phyloP scores from a whole-genome alignment of 2,888 invertebrate species.

The Ichneumoninae sp. region DNA sequence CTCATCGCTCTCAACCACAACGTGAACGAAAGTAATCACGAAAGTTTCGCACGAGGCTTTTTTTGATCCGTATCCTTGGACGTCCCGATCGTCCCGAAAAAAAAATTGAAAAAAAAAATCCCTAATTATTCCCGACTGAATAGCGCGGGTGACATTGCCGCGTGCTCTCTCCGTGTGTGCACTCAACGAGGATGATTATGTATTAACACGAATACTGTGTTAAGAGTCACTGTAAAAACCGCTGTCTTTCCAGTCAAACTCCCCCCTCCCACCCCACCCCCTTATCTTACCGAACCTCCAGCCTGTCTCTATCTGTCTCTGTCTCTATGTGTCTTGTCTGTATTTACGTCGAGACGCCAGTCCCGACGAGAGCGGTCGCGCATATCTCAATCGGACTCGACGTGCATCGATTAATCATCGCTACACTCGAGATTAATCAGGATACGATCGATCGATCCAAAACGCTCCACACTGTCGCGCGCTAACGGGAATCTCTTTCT shows the following conservation, averaged over 20 bases:
- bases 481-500: slow-evolving; percentile 25
- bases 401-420: slow-evolving; percentile 65
- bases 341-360: slow-evolving; percentile 69
- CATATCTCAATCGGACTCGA: slow-evolving; percentile 65
- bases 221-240: slow-evolving; percentile 53
- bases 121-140: slow-evolving; percentile 36
- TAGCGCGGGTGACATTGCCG: slow-evolving; percentile 66
- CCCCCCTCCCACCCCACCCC: background rate
- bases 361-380: slow-evolving; percentile 70
- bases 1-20: slow-evolving; percentile 45
- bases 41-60: slow-evolving; percentile 62
- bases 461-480: slow-evolving; percentile 72
- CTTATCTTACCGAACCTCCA: slow-evolving; percentile 23
- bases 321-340: slow-evolving; percentile 60
- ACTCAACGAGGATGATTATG: slow-evolving; percentile 36
- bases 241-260: slow-evolving; percentile 33
- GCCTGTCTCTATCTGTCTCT: slow-evolving; percentile 58
- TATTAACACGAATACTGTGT: slow-evolving; percentile 47
- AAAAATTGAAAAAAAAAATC: background rate
- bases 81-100: slow-evolving; percentile 16
- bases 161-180: slow-evolving; percentile 45
- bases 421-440: slow-evolving; percentile 65
- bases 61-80: slow-evolving; percentile 36
- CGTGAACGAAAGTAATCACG: slow-evolving; percentile 42
- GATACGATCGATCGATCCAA: slow-evolving; percentile 73